These are phyloP conservation scores for Drosophila eohydei DNA, from an alignment of 2,888 invertebrate genomes.

Conservation along the genomic window DNA sequence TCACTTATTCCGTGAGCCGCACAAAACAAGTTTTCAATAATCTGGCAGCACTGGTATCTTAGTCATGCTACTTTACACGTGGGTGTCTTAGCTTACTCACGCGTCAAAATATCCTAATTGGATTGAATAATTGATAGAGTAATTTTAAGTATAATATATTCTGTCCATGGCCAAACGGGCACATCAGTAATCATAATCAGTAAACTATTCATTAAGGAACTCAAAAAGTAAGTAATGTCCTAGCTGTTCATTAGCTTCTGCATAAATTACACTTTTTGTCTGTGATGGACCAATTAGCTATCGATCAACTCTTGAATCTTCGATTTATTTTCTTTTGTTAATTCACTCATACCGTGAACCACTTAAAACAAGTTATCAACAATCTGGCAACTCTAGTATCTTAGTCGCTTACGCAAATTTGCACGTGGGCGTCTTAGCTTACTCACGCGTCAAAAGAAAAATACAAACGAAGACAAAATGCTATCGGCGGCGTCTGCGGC, in stretches of 20 bases:
- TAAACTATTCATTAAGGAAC: not conserved
- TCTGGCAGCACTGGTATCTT: constrained; percentile 60
- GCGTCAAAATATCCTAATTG: constrained; percentile 59
- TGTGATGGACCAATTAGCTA: constrained; percentile 14
- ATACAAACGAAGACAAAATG: constrained; percentile 80
- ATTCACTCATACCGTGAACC: constrained; percentile 13
- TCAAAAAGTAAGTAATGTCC: not conserved
- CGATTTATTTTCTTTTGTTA: constrained; percentile 15
- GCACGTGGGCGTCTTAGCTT: constrained; percentile 81
- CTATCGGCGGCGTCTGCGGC: constrained; percentile 34
- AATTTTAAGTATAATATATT: too few species aligned
- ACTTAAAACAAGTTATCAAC: constrained; percentile 23
- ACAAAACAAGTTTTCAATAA: constrained; percentile 18
- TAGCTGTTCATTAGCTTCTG: not conserved
- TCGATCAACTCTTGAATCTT: constrained; percentile 41
- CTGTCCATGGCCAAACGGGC: not conserved
- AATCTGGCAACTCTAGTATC: constrained; percentile 62
- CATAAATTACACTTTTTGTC: not conserved
- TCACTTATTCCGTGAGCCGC: constrained; percentile 2
- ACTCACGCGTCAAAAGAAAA: constrained; percentile 80
- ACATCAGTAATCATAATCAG: not conserved
- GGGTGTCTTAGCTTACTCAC: constrained; percentile 80
- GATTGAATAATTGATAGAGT: too few species aligned
- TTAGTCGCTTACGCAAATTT: constrained; percentile 71
- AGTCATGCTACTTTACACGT: constrained; percentile 76